Base-by-base conservation (phyloP, 2,797 vertebrate species). In the Epinephelus coioides region DNA sequence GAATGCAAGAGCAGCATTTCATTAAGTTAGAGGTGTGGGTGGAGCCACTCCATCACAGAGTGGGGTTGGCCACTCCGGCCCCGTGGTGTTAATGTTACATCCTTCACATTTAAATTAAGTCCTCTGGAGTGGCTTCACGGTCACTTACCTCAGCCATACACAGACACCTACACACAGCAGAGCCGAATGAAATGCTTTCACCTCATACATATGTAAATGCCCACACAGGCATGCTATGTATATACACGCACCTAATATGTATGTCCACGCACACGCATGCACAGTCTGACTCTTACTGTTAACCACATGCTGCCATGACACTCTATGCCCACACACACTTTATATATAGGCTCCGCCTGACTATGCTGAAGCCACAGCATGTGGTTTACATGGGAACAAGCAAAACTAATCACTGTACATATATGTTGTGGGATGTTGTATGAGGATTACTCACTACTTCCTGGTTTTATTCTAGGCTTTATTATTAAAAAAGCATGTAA, bases 51-150 rank as follows among this genome's bases (percentile, higher is more conserved):
- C 44, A 79, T 81, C 55, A 79, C 61, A 77, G 56, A 82, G 78
- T 70, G 73, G 25, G 60, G 73, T 69, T 57, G 62, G 65, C 66
- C 77, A 80, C 83, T 83, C 55, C 30, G 72, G 67, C 64, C 79
- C 53, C 7, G 38, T 47, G 72, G 63, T 47, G 69, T 79, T 81
- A 76, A 76, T 38, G 67, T 65, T 79, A 27, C 69, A 72, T 66
- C 57, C 80, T 89, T 88, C 72, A 84, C 84, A 83, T 87, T 73
- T 79, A 78, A 69, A 85, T 88, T 2, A 78, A 79, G 55, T 74
- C 75, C 60, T 85, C 70, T 83, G 60, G 50, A 71, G 73, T 43
- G 69, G 61, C 70, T 73, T 81, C 43, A 51, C 2, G 66, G 79
- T 80, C 77, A 79, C 44, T 86, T 86, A 76, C 64, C 70, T 61